A percentile compares a stretch with the other conserved stretches of the same genome.
These are phyloP conservation scores for Drosophila maculinotata DNA, from an alignment of 2,888 invertebrate genomes.

Conservation along the genomic window DNA sequence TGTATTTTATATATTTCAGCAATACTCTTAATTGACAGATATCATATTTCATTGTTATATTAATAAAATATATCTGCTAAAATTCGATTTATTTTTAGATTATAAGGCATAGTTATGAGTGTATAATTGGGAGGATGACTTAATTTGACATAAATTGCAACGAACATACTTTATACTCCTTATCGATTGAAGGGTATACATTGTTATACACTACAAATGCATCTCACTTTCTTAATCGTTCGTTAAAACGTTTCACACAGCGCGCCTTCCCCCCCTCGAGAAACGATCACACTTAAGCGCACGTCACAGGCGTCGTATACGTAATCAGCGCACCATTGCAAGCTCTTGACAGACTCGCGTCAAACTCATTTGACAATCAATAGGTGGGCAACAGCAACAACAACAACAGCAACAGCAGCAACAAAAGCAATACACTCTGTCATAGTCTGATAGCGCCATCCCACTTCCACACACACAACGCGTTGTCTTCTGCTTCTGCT, in stretches of 20 bases:
- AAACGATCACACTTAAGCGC: constrained; percentile 43
- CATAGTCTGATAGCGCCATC: constrained; percentile 21
- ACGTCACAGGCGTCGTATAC: constrained; percentile 59
- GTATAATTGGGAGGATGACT: too few relatives aligned
- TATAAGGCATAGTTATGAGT: too few relatives aligned
- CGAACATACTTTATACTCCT: too few relatives aligned
- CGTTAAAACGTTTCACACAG: neutral
- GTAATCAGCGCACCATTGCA: constrained; percentile 59
- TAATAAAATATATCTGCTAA: too few relatives aligned
- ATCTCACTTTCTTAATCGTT: constrained; percentile 13
- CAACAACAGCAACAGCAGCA: constrained; percentile 24
- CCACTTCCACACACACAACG: constrained; percentile 7
- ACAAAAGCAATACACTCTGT: constrained; percentile 19
- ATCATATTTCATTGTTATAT: too few relatives aligned
- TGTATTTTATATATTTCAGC: too few relatives aligned
- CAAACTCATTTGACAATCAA: constrained; percentile 68
- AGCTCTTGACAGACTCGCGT: constrained; percentile 55
- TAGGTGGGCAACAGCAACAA: constrained; percentile 37
- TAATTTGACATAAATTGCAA: too few relatives aligned
- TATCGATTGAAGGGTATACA: too few relatives aligned
- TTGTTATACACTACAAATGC: constrained; percentile 35
- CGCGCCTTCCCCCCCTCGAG: too few relatives aligned
- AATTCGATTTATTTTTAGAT: too few relatives aligned
- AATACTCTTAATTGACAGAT: too few relatives aligned
- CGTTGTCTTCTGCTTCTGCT: constrained; percentile 11